Base-by-base conservation (phyloP, 2,797 vertebrate genomes). In the Danio aesculapii region DNA sequence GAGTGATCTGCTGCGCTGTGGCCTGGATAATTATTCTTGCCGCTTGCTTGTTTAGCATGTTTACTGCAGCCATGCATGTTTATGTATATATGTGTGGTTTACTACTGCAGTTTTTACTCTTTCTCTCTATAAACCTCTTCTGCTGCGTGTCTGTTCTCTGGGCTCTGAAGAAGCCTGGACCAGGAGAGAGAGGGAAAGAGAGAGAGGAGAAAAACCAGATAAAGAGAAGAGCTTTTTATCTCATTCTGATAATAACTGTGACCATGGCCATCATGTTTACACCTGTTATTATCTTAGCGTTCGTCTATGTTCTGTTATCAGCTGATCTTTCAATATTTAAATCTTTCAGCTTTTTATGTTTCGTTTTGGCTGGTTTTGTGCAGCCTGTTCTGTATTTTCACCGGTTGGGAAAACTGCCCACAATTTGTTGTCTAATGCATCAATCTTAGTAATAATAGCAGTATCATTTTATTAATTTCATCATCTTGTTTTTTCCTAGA, bases 1-100 rank as follows among this genome's bases (percentile, higher is more conserved):
- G 0, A n/a, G 0, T n/a, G 0, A 0, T 53, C 21, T 53, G 49
- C 0, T 53, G 7, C 0, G 2, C 49, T 41, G 8, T 6, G 10
- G 14, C 6, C 0, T 71, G 68, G 68, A 6, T 55, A 4, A 53
- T 0, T 2, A 0, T 0, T 53, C 50, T 70, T 3, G 1, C 2
- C 6, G 53, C 50, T 8, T 55, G 50, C 12, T n/a, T 70, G 5
- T 70, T 70, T 43, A 1, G 49, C 30, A 12, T 70, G 50, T 70
- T 70, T 55, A 55, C 50, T 55, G 4, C 1, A 30, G 1, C 9
- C 6, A 0, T 6, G 1, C 9, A 12, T 5, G 4, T 2, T 9
- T 0, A 7, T 16, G 5, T 55, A 3, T n/a, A 41, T 59, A 21
- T 47, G 8, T 47, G 12, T 74, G 13, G 0, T 14, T 1, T 47